A percentile compares a stretch with the other conserved stretches of the same genome.
These are phyloP conservation scores for Sarcophaga subvicina DNA, from an alignment of 2,888 invertebrate species.

Conservation along the genomic window DNA sequence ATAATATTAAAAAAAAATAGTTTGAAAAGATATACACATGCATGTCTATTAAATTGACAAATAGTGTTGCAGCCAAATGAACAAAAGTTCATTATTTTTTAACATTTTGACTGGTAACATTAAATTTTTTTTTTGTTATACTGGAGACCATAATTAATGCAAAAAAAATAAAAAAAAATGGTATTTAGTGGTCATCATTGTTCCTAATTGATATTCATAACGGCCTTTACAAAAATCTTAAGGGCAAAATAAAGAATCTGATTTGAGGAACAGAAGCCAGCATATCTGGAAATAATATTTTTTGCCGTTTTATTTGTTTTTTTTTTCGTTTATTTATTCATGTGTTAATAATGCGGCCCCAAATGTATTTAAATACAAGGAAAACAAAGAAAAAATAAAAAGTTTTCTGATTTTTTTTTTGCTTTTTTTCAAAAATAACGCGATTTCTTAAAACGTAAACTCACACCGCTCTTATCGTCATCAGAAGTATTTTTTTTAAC, in stretches of 20 bases:
- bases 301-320: background rate
- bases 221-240: conserved; percentile 12
- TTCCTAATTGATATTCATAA: conserved; percentile 59
- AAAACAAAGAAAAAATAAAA: conserved; percentile 45
- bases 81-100: no score
- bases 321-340: conserved; percentile 77
- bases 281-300: conserved; percentile 70
- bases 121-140: background rate
- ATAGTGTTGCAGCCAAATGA: no score
- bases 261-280: conserved; percentile 37
- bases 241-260: background rate
- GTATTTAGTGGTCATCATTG: conserved; percentile 48
- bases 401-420: background rate
- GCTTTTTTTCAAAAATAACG: conserved; percentile 34
- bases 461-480: conserved; percentile 5
- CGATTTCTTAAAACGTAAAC: conserved; percentile 28
- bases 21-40: no score
- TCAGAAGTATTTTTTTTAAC: background rate
- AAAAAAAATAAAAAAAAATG: background rate
- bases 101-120: background rate
- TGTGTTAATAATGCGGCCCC: conserved; percentile 81
- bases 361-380: conserved; percentile 71
- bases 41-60: no score
- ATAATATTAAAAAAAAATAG: no score
- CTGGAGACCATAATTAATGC: background rate